A percentile compares a stretch with the other conserved stretches of the same genome.
phyloP scores from a whole-genome alignment of 2,113 vertebrate genomes.

The Hystrix brachyura region DNA sequence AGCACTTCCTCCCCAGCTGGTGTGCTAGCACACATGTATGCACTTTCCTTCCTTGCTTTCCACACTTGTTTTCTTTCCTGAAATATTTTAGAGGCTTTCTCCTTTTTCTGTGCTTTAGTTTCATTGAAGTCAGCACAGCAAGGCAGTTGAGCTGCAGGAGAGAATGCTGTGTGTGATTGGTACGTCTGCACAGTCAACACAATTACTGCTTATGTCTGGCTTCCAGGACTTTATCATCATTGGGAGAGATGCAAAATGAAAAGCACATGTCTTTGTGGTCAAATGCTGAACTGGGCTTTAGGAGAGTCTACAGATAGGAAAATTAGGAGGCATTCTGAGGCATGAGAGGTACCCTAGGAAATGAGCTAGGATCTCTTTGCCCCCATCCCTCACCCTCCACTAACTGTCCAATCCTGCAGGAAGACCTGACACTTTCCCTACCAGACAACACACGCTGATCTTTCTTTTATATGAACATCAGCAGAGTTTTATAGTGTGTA shows the following conservation, averaged over 20 bases:
- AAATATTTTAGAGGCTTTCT: constrained; percentile 42
- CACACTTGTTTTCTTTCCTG: constrained; percentile 25
- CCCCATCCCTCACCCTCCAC: fast-evolving
- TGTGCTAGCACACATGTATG: neutral
- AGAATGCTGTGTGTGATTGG: constrained; percentile 34
- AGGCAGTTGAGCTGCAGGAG: constrained; percentile 54
- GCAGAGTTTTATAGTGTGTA: constrained; percentile 65
- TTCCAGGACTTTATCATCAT: constrained; percentile 48
- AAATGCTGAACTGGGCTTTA: constrained; percentile 10
- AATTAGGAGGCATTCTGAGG: constrained; percentile 6
- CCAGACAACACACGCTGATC: neutral
- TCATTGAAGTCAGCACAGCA: constrained; percentile 76
- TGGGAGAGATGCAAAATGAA: neutral
- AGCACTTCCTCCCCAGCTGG: neutral
- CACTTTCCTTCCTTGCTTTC: constrained; percentile 19
- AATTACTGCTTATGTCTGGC: constrained; percentile 42
- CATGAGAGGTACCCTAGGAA: neutral
- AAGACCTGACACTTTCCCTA: neutral
- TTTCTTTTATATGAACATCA: constrained; percentile 44
- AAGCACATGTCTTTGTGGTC: neutral
- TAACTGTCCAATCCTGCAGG: neutral
- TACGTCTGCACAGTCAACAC: constrained; percentile 39
- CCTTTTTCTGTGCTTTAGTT: constrained; percentile 61
- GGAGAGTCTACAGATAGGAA: constrained; percentile 45
- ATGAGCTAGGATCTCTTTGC: neutral